Evolutionary conservation across 2,113 vertebrate species (phyloP).

Genomic region (Corvus moneduloides): DNA sequence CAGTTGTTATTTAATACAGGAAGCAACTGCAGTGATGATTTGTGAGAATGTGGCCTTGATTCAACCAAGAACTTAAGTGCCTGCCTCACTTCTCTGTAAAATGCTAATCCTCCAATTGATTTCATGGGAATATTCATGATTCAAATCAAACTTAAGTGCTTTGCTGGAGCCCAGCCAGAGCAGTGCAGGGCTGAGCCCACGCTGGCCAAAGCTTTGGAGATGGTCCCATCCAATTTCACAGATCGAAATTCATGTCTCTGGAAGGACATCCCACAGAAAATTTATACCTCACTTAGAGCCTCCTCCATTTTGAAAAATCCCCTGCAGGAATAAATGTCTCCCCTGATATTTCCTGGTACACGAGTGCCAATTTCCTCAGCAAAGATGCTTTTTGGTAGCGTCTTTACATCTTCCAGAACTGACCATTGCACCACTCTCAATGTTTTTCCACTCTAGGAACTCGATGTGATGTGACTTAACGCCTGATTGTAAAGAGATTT

Average conservation of each 20-base stretch:
- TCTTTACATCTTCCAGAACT: not conserved
- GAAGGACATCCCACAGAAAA: not conserved
- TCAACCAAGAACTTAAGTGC: not conserved
- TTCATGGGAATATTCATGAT: not conserved
- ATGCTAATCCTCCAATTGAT: not conserved
- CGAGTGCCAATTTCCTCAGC: not conserved
- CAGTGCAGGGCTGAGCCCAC: not conserved
- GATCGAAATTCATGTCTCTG: not conserved
- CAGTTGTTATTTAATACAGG: not conserved
- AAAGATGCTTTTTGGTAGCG: not conserved
- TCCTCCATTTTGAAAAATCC: not conserved
- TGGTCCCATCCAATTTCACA: not conserved
- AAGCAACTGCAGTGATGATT: not conserved
- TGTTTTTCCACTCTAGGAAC: not conserved
- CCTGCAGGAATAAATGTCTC: not conserved
- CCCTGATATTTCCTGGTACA: not conserved
- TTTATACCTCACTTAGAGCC: not conserved
- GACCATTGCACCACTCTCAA: not conserved
- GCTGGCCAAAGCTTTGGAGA: not conserved
- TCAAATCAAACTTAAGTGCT: conserved; percentile 41
- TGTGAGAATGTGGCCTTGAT: not conserved
- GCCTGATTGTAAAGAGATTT: no score
- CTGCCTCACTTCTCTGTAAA: not conserved
- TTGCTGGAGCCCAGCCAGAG: conserved; percentile 43
- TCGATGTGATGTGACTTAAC: not conserved